Base-by-base conservation (phyloP, 2,888 invertebrate species). In the Diploptera punctata region DNA sequence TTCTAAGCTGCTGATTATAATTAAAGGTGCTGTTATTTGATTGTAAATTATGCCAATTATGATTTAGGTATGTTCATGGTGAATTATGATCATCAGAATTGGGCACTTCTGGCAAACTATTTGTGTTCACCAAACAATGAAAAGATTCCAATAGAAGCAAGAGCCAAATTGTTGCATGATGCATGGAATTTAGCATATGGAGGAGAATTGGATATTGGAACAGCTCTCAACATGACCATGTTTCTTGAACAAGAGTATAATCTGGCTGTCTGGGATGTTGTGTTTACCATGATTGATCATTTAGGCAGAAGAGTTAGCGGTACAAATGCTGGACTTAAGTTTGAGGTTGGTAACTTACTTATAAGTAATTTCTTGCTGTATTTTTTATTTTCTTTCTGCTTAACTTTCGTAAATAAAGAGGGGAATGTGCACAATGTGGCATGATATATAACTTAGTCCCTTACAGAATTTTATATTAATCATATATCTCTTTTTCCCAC, bases 61-160 rank as follows among this genome's bases (percentile, higher is more conserved):
- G n/a, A n/a, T n/a, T n/a, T 78, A 91, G 92, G 91, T 0, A 93
- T 93, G 47, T 94, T 90, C 82, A 92, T 93, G 3, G 94, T 95
- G 0, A 94, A 94, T 80, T 95, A 95, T 79, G 94, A 94, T 78
- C 80, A 83, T 5, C 83, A 86, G 47, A 94, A 94, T 80, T 95
- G 94, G 94, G 87, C 90, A 75, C 86, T 93, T 77, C 82, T 95
- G 4, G 87, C 91, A 0, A 82, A 86, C 29, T 93, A 86, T 79
- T 83, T 94, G 0, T 26, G 52, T 18, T 54, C 31, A 5, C 49
- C 54, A 10, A 33, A 47, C 13, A 70, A 43, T 1, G 93, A 93
- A 0, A 33, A 19, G 43, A 33, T 74, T 1, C 47, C 70, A 9
- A 89, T 90, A 16, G 85, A 91, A 74, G 93, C 93, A 0, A 85